Base-by-base conservation (phyloP, 2,888 invertebrate species). In the Pseudolycoriella hygida region DNA sequence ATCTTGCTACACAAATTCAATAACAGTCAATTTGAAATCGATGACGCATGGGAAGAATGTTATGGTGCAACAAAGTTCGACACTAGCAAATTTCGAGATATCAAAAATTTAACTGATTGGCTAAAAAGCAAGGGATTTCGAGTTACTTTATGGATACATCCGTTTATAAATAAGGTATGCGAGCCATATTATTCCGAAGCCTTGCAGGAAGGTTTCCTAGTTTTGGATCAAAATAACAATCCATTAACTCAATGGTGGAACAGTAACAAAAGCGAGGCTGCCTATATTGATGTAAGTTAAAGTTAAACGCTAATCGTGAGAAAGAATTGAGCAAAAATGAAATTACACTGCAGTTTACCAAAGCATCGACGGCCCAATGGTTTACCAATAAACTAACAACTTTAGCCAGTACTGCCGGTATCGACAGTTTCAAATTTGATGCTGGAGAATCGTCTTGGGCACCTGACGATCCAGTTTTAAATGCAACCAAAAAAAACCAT, bases 21-120 rank as follows among this genome's bases (percentile, higher is more conserved):
- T 0, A 76, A 76, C 53, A 77, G 83, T 37, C 84, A 86, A 58
- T 65, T 86, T 39, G 89, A 89, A 64, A 84, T 93, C 47, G 89
- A 90, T 53, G 90, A 90, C 56, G 73, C 78, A 18, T 90, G 89
- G 86, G 88, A 90, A 60, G 73, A 74, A 11, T 83, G 84, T 56
- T 88, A 89, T 57, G 92, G 92, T 1, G 81, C 86, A 1, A 66
- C 84, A 44, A 71, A 71, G 3, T 86, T 90, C 48, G 72, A 84
- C 52, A 64, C 67, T 17, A 64, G 60, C 5, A 84, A 80, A 57
- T 81, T 89, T 54, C 76, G 80, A 0, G 65, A 83, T 50, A 71
- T 85, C 12, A 72, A 67, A 44, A 59, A 68, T 42, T 67, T 85
- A 12, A 69, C 80, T 0, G 61, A 68, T 30, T 65, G 72, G 39